Base-by-base conservation (phyloP, 2,113 vertebrate genomes). In the Talpa occidentalis region DNA sequence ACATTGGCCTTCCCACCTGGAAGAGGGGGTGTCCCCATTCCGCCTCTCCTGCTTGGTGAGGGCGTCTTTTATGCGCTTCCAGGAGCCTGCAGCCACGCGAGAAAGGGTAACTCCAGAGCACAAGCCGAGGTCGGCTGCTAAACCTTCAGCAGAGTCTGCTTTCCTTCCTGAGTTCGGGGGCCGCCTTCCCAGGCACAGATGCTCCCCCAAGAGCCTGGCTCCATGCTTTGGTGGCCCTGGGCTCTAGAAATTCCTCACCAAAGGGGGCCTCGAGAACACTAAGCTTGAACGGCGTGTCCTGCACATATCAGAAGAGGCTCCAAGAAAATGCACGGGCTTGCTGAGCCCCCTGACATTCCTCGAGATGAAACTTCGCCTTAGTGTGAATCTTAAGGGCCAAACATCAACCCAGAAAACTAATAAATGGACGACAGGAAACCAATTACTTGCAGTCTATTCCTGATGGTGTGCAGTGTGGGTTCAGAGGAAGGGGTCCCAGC, bases 41-140 rank as follows among this genome's bases (percentile, higher is more conserved):
- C 37, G 30, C n/a, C n/a, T 8, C 32, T 69, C 35, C 37, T 64
- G 9, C 30, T 54, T 24, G 19, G 19, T 28, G 49, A 69, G 24
- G 28, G 26, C 47, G 59, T 30, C 1, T 32, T 73, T 37, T 5
- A n/a, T 1, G 5, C 30, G 4, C 64, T 32, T 70, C 40, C 6
- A 3, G 0, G 40, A 66, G 44, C 69, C 49, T 32, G n/a, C 28
- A n/a, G n/a, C 10, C 35, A 22, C 14, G 8, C 42, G 6, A 49
- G 3, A 8, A 44, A 37, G 54, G 47, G 14, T 6, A 26, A 42
- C 21, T 26, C 70, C 40, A 17, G 35, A 10, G 44, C 64, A 24
- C 12, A 47, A 37, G 44, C 66, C 60, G 22, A 54, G 26, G 14
- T 15, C 0, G 12, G 14, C 49, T 7, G 30, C n/a, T 2, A 8